phyloP scores from a whole-genome alignment of 2,113 vertebrate species.

The Mustela nigripes region DNA sequence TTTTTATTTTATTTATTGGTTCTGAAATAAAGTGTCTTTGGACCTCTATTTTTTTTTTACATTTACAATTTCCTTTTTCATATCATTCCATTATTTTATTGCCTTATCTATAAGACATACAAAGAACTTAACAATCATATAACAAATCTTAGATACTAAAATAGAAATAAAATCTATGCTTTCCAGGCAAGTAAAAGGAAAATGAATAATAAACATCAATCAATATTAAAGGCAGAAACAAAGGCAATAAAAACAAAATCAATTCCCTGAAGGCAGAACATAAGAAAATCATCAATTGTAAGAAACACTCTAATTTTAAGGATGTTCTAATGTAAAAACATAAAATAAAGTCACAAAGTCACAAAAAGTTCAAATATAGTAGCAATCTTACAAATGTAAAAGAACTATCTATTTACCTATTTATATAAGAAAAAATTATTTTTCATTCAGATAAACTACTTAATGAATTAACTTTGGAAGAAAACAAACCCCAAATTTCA shows the following conservation, averaged over 20 bases:
- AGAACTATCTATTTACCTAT: background rate
- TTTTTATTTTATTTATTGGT: slow-evolving; percentile 60
- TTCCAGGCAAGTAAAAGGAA: slow-evolving; percentile 41
- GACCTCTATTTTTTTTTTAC: background rate
- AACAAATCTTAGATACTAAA: slow-evolving; percentile 43
- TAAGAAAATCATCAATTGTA: background rate
- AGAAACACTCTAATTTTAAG: background rate
- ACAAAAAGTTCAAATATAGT: background rate
- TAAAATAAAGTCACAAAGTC: slow-evolving; percentile 46
- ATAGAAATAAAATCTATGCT: slow-evolving; percentile 26
- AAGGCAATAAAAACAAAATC: slow-evolving; percentile 41
- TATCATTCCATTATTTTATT: slow-evolving; percentile 36
- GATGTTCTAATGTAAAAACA: background rate
- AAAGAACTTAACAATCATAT: slow-evolving; percentile 43
- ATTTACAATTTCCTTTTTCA: slow-evolving; percentile 7
- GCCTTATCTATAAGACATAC: background rate
- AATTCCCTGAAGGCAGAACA: slow-evolving; percentile 31
- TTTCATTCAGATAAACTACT: background rate
- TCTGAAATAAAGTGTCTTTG: background rate
- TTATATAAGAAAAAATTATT: background rate
- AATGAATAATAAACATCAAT: slow-evolving; percentile 56
- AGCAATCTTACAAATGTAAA: background rate
- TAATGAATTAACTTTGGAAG: slow-evolving; percentile 16
- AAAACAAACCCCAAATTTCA: background rate
- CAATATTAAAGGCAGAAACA: slow-evolving; percentile 54